Evolutionary conservation across 2,797 vertebrate genomes (phyloP).

Genomic region (Emys orbicularis): DNA sequence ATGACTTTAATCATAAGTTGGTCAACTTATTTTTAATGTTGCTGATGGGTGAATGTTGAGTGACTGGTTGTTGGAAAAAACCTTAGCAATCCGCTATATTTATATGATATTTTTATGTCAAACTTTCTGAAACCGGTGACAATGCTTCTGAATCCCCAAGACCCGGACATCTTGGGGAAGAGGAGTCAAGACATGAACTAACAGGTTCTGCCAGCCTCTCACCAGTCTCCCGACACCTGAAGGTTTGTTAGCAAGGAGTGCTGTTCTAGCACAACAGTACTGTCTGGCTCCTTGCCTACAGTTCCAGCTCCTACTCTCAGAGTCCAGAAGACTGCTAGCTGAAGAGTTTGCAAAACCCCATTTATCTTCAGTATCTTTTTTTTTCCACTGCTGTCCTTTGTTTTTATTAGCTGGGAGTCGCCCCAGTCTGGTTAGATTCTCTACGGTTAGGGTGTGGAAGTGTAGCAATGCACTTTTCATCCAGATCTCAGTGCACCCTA

Average conservation of each 20-base stretch:
- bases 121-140: background rate
- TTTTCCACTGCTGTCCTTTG: too few relatives aligned
- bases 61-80: background rate
- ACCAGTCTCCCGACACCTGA: background rate
- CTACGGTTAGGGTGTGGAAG: background rate
- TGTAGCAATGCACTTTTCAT: background rate
- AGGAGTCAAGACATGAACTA: background rate
- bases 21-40: background rate
- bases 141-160: background rate
- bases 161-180: background rate
- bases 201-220: background rate
- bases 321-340: background rate
- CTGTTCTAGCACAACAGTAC: too few relatives aligned
- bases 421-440: background rate
- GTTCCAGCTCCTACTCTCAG: background rate
- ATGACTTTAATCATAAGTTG: background rate
- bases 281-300: background rate
- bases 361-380: too few relatives aligned
- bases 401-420: background rate
- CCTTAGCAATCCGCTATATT: background rate
- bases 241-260: background rate
- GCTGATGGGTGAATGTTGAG: constrained; percentile 8
- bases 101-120: background rate
- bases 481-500: too few relatives aligned
- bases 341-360: background rate